A percentile compares a stretch with the other conserved stretches of the same genome.
phyloP scores from a whole-genome alignment of 2,797 vertebrate species.

The Tenualosa ilisha region DNA sequence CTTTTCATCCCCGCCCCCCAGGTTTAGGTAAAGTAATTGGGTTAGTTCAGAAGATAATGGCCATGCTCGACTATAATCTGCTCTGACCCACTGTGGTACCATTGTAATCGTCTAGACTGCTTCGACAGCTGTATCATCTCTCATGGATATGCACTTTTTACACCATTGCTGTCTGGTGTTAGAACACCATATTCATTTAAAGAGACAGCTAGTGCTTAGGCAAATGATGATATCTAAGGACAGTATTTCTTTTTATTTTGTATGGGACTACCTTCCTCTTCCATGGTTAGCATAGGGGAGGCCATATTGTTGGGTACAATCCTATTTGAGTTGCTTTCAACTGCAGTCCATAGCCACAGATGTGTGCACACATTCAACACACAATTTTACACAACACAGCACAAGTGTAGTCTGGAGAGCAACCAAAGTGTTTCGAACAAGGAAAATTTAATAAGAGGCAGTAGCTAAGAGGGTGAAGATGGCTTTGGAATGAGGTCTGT shows the following conservation, averaged over 20 bases:
- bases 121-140: not conserved
- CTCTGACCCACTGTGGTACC: not conserved
- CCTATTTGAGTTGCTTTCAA: not conserved
- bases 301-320: not conserved
- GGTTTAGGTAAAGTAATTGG: not conserved
- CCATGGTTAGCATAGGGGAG: not conserved
- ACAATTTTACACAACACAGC: not conserved
- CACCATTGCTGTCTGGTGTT: not conserved
- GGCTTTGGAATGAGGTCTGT: not conserved
- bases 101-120: not conserved
- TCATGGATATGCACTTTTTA: not conserved
- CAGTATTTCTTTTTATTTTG: not conserved
- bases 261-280: not conserved
- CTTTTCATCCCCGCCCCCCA: not conserved
- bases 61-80: not conserved
- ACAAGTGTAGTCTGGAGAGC: not conserved
- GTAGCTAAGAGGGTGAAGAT: not conserved
- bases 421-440: not conserved
- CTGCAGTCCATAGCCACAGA: not conserved
- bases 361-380: not conserved
- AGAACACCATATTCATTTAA: not conserved
- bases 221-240: not conserved
- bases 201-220: not conserved
- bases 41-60: slow-evolving; percentile 6
- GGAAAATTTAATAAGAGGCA: not conserved